Evolutionary conservation across 2,797 vertebrate species (phyloP).

Genomic region (Falco biarmicus): DNA sequence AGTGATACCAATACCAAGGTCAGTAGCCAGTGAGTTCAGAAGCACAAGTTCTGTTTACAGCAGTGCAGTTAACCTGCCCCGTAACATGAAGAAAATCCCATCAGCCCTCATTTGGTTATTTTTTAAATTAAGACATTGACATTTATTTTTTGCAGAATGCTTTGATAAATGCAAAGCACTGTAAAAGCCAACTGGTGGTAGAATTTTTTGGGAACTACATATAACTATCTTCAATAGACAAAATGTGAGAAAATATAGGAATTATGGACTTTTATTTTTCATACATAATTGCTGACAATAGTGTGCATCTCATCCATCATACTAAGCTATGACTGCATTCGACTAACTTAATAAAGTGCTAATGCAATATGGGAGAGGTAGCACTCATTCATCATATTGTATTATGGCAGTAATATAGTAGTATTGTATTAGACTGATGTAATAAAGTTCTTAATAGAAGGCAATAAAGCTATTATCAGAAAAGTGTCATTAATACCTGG

Average conservation of each 20-base stretch:
- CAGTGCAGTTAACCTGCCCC: not conserved
- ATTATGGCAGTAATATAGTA: conserved; percentile 53
- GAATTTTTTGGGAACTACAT: not conserved
- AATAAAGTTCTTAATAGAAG: conserved; percentile 62
- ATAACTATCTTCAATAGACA: not conserved
- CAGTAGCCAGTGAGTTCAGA: not conserved
- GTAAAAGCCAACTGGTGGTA: not conserved
- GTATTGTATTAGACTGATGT: conserved; percentile 63
- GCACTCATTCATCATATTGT: conserved; percentile 71
- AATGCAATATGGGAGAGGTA: conserved; percentile 57
- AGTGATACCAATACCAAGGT: not conserved
- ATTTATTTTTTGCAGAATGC: not conserved
- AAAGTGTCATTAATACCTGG: conserved; percentile 47
- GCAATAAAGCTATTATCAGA: conserved; percentile 48
- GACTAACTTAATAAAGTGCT: conserved; percentile 61
- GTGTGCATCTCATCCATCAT: conserved; percentile 68
- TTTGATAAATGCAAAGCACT: not conserved
- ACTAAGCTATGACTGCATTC: conserved; percentile 21
- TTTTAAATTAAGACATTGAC: not conserved
- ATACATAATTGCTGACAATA: conserved; percentile 38
- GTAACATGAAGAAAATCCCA: not conserved
- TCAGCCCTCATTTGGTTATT: not conserved
- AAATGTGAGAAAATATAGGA: conserved; percentile 1
- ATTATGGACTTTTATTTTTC: conserved; percentile 18
- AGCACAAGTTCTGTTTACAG: not conserved